Base-by-base conservation (phyloP, 2,113 vertebrate genomes). In the Sebastes schlegelii region DNA sequence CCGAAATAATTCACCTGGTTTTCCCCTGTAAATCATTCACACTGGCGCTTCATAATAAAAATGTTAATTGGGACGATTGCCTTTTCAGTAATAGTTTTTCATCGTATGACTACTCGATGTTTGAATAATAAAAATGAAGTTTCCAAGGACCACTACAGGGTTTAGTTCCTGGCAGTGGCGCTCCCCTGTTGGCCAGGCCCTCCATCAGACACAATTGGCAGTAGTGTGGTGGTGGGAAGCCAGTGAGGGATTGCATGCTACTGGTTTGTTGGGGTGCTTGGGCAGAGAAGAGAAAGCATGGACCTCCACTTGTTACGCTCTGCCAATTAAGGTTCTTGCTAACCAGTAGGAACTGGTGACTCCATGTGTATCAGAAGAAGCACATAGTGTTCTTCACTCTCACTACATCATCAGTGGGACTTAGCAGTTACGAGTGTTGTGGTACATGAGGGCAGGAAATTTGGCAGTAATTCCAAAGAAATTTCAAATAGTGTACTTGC, bases 81-180 rank as follows among this genome's bases (percentile, higher is more conserved):
- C 54, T 62, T 21, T 43, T 48, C 57, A 52, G 55, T 23, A 52
- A 52, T 48, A 3, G 4, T 5, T 54, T 51, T 52, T 83, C 45
- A 71, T 71, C 60, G 19, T 49, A 9, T 71, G 58, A 64, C 65
- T 7, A 68, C 43, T 46, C 66, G 5, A 74, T 69, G 55, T 68
- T 67, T 61, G 14, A 52, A 66, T 55, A 67, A 74, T 17, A 43
- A 34, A 66, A 67, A 46, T 17, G 4, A 54, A 21, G 45, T 60
- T 67, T 61, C 26, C 51, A 51, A 12, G 9, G 45, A 62, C 21
- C 34, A 84, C 57, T 26, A 40, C 23, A 75, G 58, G 45, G n/a
- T 80, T 75, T 64, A 45, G 43, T 66, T 73, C 67, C 78, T 85
- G 78, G 67, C 67, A 62, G 51, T 8, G 43, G n/a, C n/a, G 65